Conservation (phyloP, 2,113 vertebrate genomes). For the Macrotus californicus region DNA sequence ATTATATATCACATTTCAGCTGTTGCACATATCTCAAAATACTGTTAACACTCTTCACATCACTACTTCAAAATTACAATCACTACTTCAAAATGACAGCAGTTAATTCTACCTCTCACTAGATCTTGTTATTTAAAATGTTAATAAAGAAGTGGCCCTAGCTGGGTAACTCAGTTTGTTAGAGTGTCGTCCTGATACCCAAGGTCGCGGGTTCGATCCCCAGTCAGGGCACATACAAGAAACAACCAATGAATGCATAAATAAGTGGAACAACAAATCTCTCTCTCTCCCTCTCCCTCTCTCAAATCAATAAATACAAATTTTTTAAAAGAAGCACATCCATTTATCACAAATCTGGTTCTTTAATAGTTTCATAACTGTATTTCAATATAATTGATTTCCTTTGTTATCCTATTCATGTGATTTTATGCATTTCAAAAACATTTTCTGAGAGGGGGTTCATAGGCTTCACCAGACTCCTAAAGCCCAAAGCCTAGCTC, state of each 20-base stretch:
- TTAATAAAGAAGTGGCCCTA: neutral
- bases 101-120: neutral
- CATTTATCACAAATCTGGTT: neutral
- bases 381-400: constrained; percentile 20
- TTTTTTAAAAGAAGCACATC: neutral
- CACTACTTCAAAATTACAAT: neutral
- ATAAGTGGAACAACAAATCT: too few relatives aligned
- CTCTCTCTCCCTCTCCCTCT: too few relatives aligned
- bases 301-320: too few relatives aligned
- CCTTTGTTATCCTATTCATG: constrained; percentile 18
- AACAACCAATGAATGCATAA: too few relatives aligned
- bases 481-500: neutral
- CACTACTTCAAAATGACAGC: neutral
- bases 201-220: too few relatives aligned
- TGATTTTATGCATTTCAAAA: neutral
- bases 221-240: too few relatives aligned
- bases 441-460: neutral
- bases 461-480: neutral
- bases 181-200: too few relatives aligned
- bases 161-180: too few relatives aligned
- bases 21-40: neutral
- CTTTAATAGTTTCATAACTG: constrained; percentile 20
- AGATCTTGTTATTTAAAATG: neutral
- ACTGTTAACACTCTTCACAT: neutral
- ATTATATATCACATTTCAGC: constrained; percentile 2